Base-by-base conservation (phyloP, 2,888 invertebrate genomes). In the Mesorhabditis belari region DNA sequence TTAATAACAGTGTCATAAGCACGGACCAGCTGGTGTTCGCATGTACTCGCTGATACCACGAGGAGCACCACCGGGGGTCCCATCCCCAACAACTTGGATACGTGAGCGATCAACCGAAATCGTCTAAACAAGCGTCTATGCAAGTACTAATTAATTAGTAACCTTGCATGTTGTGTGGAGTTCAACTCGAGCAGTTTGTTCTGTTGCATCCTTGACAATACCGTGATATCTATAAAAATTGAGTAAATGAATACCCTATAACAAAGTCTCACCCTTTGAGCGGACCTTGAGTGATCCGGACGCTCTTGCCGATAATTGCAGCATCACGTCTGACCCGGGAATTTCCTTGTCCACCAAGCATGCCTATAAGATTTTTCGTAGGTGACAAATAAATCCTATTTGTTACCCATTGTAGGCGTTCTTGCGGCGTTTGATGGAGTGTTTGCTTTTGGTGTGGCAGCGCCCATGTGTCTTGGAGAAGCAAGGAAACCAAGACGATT, bases 161-260 rank as follows among this genome's bases (percentile, higher is more conserved):
- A 63, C 63, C 84, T 96, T 95, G 83, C 95, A 96, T 23, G 89
- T 90, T 12, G 95, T 90, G 83, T 99, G 98, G 54, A 98, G 85
- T 82, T 98, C 98, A 21, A 98, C 93, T 66, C 95, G 87, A 23
- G 91, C 95, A 17, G 95, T 94, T 62, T 89, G 87, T 68, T 92
- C 92, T 0, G 93, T 96, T 2, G 94, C 94, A 83, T 98, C 96
- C 82, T 95, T 95, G 25, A 98, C 94, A 80, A 98, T 96, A 66
- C 96, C 96, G 72, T 95, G 92, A 81, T 92, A 90, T 58, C 87
- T 56, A 25, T 28, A n/a, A 49, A 17, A 54, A 28, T 56, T 51
- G 19, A 9, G 51, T 19, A 21, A 17, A 17, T 51, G 9, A 9
- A 17, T 21, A n/a, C n/a, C n/a, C n/a, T n/a, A n/a, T n/a, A n/a